Base-by-base conservation (phyloP, 35 echinoderm and acorn worm species). In the Apostichopus japonicus region DNA sequence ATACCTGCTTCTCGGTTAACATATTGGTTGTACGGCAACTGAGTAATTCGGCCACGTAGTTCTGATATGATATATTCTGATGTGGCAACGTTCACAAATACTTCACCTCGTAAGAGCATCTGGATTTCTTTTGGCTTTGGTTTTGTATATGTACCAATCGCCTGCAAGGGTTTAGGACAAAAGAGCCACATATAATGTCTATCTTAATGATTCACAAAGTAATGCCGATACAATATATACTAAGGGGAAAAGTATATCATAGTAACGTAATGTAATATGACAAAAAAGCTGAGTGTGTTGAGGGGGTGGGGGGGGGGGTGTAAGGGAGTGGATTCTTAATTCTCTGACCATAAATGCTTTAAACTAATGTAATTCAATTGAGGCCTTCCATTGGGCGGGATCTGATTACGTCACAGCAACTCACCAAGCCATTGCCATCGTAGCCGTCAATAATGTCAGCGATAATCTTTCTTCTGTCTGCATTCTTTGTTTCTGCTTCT, bases 31-130 rank as follows among this genome's bases (percentile, higher is more conserved):
- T 96, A 99, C 0, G 95, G 95, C n/a, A 99, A 79, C 65, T 79
- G 63, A 4, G 77, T 83, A 52, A 99, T 92, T 19, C 78, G 93
- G 13, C 97, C 95, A 16, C 93, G 80, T 8, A 99, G 23, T 79
- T 96, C 95, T 13, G 93, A 96, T 19, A 72, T 86, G 17, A 77
- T 72, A 63, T 96, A 96, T 9, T 92, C 93, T 54, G 93, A 92
- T 10, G 97, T 99, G 61, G 95, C 97, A 19, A 99, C 83, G 56
- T 99, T 99, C 24, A 99, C 93, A 70, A 92, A 96, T 14, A 99
- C 78, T 24, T 87, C 90, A 25, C 92, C 93, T 27, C 93, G 91
- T 16, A 95, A 81, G 15, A 99, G 55, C 94, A 93, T 90, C 17
- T 99, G 93, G 56, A 96, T 84, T 11, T 95, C 97, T 13, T 82